Evolutionary conservation across 1,140 invertebrate genomes (phyloP), one percentile per base, ranked within the genome.

Genomic region (Globodera ellingtonae): DNA sequence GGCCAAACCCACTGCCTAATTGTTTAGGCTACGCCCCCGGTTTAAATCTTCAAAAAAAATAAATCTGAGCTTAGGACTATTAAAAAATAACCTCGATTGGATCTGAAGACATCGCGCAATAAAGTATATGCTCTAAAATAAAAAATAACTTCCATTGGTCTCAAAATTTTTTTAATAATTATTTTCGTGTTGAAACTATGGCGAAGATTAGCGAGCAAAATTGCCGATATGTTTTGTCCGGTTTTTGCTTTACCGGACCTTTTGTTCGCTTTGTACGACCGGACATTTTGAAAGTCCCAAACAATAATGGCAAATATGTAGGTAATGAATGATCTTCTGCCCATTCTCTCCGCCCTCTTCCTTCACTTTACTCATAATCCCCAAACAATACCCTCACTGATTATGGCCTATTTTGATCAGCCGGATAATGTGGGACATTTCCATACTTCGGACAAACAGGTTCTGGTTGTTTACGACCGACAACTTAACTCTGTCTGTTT

Each of bases 351-450:
- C 52, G 1, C 52, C 6, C 52, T 62, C 10, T 62, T n/a, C 10
- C 56, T 18, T 18, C 18, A 15, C 56, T 4, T 15, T 15, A 15
- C 18, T 18, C 56, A 13, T 62, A 18, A 18, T 13, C 56, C 18
- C 18, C 56, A n/a, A n/a, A n/a, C n/a, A n/a, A n/a, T n/a, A 4
- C 85, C 85, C 18, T 21, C 78, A 72, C 91, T 91, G 92, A 4
- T 93, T 8, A 90, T 93, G 85, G 62, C 94, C 18, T 94, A 94
- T 86, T 93, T 94, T 83, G 92, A 94, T 85, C 92, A 94, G 86
- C 93, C 93, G 2, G 94, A 94, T 87, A 88, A 89, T 15, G 90
- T 91, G 80, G 93, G 90, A 6, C 84, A 85, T 62, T 86, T 70
- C 48, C 83, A 86, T 59, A 83, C 72, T 46, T 79, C 74, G 4